phyloP scores from a whole-genome alignment of 2,113 vertebrate species.

The Odocoileus hemionus region DNA sequence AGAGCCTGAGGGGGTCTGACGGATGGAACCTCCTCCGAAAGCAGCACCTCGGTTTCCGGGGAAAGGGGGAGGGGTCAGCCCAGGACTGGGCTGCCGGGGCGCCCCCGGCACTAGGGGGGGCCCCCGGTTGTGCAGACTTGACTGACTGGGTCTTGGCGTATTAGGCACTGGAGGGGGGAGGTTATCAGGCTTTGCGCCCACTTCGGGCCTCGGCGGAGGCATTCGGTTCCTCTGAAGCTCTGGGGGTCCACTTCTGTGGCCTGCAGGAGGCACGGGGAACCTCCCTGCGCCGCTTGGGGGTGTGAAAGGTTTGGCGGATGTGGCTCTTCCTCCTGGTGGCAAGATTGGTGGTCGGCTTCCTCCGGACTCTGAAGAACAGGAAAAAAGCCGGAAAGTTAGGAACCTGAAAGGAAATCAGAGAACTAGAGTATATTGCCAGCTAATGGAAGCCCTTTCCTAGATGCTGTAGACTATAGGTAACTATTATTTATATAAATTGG shows the following conservation, averaged over 20 bases:
- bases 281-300: constrained; percentile 77
- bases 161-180: constrained; percentile 87
- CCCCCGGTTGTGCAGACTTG: constrained; percentile 79
- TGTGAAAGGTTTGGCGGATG: constrained; percentile 83
- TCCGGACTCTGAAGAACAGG: constrained; percentile 81
- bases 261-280: constrained; percentile 77
- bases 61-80: constrained; percentile 77
- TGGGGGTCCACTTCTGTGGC: constrained; percentile 74
- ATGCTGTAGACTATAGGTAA: background rate
- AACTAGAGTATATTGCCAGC: background rate
- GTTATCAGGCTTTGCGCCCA: constrained; percentile 82
- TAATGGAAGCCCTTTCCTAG: background rate
- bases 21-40: constrained; percentile 69
- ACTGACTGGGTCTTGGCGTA: constrained; percentile 85
- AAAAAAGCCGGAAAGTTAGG: background rate
- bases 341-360: constrained; percentile 84
- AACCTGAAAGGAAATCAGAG: background rate
- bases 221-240: constrained; percentile 85
- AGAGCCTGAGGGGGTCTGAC: constrained; percentile 59
- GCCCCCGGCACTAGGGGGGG: constrained; percentile 78
- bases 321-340: constrained; percentile 87
- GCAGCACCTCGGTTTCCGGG: constrained; percentile 76
- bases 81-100: constrained; percentile 77
- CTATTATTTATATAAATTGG: background rate
- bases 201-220: constrained; percentile 77